Conservation (phyloP, 2,113 vertebrate genomes). For the Spermophilus dauricus region DNA sequence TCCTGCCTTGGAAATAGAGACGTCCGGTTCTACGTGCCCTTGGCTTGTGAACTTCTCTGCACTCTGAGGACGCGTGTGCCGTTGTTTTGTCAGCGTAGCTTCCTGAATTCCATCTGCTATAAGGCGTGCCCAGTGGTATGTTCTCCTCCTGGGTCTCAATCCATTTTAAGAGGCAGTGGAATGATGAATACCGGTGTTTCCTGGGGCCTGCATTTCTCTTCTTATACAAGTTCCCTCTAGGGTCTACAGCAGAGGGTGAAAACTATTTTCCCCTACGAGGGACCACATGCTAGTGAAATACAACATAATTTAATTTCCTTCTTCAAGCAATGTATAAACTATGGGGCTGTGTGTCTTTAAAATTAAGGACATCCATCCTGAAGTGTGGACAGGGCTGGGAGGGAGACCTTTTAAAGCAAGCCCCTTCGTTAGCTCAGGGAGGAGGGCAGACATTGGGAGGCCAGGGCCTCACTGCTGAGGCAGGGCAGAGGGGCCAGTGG, state of each 20-base stretch:
- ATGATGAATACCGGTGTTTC: not conserved
- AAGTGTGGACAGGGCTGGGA: not conserved
- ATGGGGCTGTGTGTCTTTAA: constrained; percentile 53
- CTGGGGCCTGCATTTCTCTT: not conserved
- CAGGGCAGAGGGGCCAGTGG: not conserved
- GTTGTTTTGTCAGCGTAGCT: not conserved
- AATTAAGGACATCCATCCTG: constrained; percentile 67
- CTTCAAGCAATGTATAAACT: constrained; percentile 34
- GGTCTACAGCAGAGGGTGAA: constrained; percentile 37
- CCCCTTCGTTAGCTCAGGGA: constrained; percentile 14
- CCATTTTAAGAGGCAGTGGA: not conserved
- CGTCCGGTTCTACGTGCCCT: not conserved
- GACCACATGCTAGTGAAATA: constrained; percentile 26
- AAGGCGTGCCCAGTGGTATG: not conserved
- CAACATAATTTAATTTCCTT: constrained; percentile 59
- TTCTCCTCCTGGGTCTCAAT: not conserved
- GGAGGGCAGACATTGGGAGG: constrained; percentile 6
- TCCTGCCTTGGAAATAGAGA: constrained; percentile 3
- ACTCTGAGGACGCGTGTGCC: not conserved
- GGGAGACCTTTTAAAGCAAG: constrained; percentile 25
- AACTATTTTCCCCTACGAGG: not conserved
- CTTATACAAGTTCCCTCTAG: constrained; percentile 3
- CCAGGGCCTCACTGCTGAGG: not conserved
- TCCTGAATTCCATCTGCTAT: not conserved
- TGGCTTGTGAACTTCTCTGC: not conserved